These are phyloP conservation scores for Gobio occitaniae DNA, from an alignment of 2,797 vertebrate species.

Conservation along the genomic window DNA sequence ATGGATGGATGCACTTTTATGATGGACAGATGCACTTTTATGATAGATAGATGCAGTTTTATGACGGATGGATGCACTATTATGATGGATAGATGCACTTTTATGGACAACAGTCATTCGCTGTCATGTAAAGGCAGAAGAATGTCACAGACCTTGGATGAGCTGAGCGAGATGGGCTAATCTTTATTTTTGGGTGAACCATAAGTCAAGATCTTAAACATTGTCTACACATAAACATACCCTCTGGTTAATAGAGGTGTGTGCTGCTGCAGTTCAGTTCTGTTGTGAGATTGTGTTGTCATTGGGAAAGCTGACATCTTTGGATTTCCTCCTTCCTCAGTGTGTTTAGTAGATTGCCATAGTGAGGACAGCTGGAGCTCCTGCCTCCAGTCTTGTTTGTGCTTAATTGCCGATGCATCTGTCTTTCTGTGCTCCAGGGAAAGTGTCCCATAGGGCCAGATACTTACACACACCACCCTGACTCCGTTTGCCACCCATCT, in stretches of 20 bases:
- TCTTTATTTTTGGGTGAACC: too few relatives aligned
- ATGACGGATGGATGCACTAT: too few relatives aligned
- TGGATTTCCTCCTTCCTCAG: background rate
- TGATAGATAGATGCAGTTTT: too few relatives aligned
- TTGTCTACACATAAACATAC: background rate
- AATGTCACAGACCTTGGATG: too few relatives aligned
- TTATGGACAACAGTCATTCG: too few relatives aligned
- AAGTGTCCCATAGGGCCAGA: background rate
- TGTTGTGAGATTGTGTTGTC: background rate
- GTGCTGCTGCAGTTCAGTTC: background rate
- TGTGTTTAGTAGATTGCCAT: background rate
- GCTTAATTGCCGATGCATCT: constrained; percentile 14
- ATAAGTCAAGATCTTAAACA: background rate
- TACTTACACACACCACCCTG: constrained; percentile 10
- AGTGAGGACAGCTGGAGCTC: constrained; percentile 9
- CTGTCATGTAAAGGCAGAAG: too few relatives aligned
- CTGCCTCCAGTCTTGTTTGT: constrained; percentile 1
- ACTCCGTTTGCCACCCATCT: constrained; percentile 25
- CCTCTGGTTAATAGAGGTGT: background rate
- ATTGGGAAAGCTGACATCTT: background rate
- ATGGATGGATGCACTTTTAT: too few relatives aligned
- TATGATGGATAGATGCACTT: too few relatives aligned
- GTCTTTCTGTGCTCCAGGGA: constrained; percentile 14
- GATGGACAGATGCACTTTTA: too few relatives aligned
- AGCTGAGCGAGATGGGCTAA: too few relatives aligned